Conservation (phyloP, 2,888 invertebrate genomes). For the Hylaea fasciaria region DNA sequence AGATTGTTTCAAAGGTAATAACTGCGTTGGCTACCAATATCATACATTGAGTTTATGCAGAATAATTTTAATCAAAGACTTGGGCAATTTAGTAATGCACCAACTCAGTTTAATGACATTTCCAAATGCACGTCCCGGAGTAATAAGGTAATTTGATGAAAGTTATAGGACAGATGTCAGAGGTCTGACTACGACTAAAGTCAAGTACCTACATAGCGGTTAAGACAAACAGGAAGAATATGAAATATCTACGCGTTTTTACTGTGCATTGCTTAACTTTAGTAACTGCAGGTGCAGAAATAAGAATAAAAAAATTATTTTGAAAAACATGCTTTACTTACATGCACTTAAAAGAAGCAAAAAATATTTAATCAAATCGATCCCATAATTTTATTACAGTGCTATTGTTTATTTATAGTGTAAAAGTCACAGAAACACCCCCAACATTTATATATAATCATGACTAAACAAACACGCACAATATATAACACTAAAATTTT, state of each 20-base stretch:
- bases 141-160: constrained; percentile 15
- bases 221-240: neutral
- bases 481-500: neutral
- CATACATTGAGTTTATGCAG: constrained; percentile 8
- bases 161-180: constrained; percentile 37
- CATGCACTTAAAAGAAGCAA: too few species aligned
- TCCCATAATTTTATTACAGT: too few species aligned
- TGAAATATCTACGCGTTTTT: neutral
- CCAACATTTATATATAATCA: too few species aligned
- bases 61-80: constrained; percentile 21
- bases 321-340: too few species aligned
- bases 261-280: neutral
- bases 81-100: constrained; percentile 14
- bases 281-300: too few species aligned
- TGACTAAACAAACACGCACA: neutral
- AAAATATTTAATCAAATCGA: too few species aligned
- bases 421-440: too few species aligned
- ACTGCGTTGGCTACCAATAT: neutral
- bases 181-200: constrained; percentile 18
- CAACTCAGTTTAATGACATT: constrained; percentile 32
- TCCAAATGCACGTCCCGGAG: constrained; percentile 19
- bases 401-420: too few species aligned
- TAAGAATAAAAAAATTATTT: too few species aligned
- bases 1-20: constrained; percentile 19
- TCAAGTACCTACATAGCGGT: neutral